phyloP scores from a whole-genome alignment of 2,113 vertebrate genomes.

The Leptocoma aspasia region DNA sequence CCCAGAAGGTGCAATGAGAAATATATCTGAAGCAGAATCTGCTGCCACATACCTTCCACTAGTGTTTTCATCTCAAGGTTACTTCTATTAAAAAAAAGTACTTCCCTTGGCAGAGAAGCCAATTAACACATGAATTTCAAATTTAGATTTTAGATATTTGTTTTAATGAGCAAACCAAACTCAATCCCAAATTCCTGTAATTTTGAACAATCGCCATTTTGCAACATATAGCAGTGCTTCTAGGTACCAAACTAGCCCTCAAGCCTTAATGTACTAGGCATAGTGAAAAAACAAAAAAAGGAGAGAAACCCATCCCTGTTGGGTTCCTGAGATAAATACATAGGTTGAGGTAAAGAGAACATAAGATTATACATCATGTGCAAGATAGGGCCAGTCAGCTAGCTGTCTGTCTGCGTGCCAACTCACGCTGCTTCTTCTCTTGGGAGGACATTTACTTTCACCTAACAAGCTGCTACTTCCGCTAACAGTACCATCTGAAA shows the following conservation, averaged over 20 bases:
- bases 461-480: neutral
- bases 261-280: neutral
- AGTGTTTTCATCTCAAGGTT: neutral
- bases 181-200: neutral
- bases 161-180: neutral
- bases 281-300: neutral
- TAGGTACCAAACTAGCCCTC: neutral
- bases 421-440: neutral
- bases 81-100: neutral
- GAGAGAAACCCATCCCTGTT: neutral
- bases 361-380: neutral
- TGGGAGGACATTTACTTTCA: neutral
- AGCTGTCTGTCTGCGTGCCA: rapidly evolving
- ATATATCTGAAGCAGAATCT: neutral
- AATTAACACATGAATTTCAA: neutral
- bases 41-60: neutral
- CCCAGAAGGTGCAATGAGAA: neutral
- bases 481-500: neutral
- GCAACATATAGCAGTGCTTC: neutral
- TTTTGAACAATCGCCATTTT: neutral
- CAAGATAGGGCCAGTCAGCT: neutral
- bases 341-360: neutral
- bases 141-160: neutral
- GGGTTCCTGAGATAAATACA: neutral
- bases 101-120: neutral